Evolutionary conservation across 2,113 vertebrate genomes (phyloP), one percentile per base, ranked within the genome.

Genomic region (Sylvietta virens): DNA sequence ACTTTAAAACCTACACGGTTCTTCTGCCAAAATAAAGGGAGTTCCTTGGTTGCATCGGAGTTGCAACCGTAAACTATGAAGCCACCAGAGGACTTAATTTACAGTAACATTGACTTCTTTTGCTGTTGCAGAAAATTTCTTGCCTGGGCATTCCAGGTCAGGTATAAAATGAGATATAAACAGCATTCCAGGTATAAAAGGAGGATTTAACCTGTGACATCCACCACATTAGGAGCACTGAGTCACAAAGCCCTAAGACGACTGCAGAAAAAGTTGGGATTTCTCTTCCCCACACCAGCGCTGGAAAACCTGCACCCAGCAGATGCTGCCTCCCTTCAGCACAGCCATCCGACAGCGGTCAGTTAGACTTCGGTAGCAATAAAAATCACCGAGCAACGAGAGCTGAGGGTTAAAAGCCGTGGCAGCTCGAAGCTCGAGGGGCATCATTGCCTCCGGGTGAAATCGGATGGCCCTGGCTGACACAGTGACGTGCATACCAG

Each of bases 1-100:
- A 24, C 5, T 11, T 11, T 2, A 7, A 45, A 19, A 54, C 3
- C 30, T 13, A 13, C 1, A 4, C 0, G 0, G 15, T 3, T 66
- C 16, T 86, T 37, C 56, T 4, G 3, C 47, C n/a, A 69, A 60
- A 81, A 67, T 10, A 45, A 42, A 67, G 7, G 2, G 1, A 61
- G 10, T 13, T 62, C 11, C 11, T 74, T 15, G 19, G 9, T 5
- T 23, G 13, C 61, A 50, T 26, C 7, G 5, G 20, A 9, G 26
- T 6, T 76, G 50, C 27, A 84, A 18, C 23, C 20, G 10, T 31
- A 42, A 91, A 37, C 9, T 20, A 15, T 1, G 4, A 60, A 57
- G n/a, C 19, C 35, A 21, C 2, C 7, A 39, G 8, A 42, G 5
- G 5, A 56, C 40, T 67, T 74, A 7, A 84, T 50, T 60, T n/a